Conservation (phyloP, 2,113 vertebrate species). For the Pangasianodon gigas region DNA sequence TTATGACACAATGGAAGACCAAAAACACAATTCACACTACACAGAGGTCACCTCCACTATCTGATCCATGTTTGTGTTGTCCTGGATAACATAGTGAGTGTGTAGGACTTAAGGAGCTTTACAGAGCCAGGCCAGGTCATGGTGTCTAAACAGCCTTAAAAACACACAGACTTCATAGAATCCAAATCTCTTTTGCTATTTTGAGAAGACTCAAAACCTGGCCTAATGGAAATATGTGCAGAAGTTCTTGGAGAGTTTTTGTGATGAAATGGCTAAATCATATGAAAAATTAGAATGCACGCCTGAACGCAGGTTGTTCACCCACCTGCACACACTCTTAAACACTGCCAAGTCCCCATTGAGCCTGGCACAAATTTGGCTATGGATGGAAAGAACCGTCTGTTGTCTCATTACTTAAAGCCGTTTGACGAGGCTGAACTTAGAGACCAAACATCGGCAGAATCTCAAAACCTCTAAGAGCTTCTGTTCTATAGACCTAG, state of each 20-base stretch:
- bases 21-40: constrained; percentile 5
- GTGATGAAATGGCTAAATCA: constrained; percentile 16
- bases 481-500: neutral
- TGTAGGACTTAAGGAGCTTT: constrained; percentile 42
- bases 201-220: constrained; percentile 8
- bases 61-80: constrained; percentile 26
- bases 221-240: neutral
- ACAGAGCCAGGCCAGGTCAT: constrained; percentile 42
- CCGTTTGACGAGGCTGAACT: constrained; percentile 18
- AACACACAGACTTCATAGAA: constrained; percentile 34
- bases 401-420: constrained; percentile 37
- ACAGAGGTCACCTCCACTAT: constrained; percentile 3
- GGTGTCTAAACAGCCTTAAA: constrained; percentile 41
- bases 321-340: constrained; percentile 14
- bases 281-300: constrained; percentile 24
- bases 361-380: constrained; percentile 21
- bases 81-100: constrained; percentile 9
- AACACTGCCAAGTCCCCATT: constrained; percentile 44
- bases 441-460: neutral
- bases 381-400: constrained; percentile 37
- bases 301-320: neutral
- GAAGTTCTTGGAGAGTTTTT: neutral
- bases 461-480: constrained; percentile 5
- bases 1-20: neutral
- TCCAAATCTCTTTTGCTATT: constrained; percentile 32